Percentiles rank a stretch among this genome's conserved stretches.
These are phyloP conservation scores for Doryteuthis pealeii DNA, from an alignment of 1,140 invertebrate genomes.

Conservation along the genomic window DNA sequence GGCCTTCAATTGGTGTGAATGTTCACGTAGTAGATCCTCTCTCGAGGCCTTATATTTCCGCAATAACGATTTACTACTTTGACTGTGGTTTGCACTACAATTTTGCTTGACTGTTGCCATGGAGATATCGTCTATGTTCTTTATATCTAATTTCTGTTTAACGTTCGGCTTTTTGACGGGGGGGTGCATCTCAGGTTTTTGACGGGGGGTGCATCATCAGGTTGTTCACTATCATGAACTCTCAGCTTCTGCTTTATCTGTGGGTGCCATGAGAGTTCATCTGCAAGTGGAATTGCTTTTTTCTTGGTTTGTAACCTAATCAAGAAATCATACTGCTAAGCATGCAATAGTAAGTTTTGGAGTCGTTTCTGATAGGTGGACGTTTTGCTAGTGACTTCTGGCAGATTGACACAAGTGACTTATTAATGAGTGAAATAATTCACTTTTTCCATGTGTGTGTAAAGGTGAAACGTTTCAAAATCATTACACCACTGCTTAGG, in stretches of 20 bases:
- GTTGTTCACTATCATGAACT: not conserved
- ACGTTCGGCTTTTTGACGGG: not conserved
- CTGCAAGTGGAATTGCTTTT: constrained; percentile 10
- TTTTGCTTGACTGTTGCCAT: constrained; percentile 15
- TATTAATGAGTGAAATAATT: constrained; percentile 14
- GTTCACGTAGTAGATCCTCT: constrained; percentile 1
- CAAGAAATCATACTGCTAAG: constrained; percentile 23
- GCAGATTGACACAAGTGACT: too few relatives aligned
- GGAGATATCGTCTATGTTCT: constrained; percentile 15
- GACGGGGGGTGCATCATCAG: not conserved
- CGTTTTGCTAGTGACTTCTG: constrained; percentile 22
- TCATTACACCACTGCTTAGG: constrained; percentile 43
- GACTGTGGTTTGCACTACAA: constrained; percentile 15
- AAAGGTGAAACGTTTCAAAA: constrained; percentile 12
- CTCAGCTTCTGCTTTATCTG: not conserved
- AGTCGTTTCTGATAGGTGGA: constrained; percentile 25
- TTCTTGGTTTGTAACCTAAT: constrained; percentile 23
- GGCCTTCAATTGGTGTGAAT: not conserved
- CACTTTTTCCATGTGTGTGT: constrained; percentile 25
- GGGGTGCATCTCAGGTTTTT: not conserved
- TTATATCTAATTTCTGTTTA: constrained; percentile 12
- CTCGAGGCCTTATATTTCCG: not conserved
- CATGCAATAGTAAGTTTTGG: constrained; percentile 23
- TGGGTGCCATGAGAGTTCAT: constrained; percentile 10
- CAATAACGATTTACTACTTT: constrained; percentile 12